Conservation (phyloP, 2,888 invertebrate genomes). For the Busseola fusca region DNA sequence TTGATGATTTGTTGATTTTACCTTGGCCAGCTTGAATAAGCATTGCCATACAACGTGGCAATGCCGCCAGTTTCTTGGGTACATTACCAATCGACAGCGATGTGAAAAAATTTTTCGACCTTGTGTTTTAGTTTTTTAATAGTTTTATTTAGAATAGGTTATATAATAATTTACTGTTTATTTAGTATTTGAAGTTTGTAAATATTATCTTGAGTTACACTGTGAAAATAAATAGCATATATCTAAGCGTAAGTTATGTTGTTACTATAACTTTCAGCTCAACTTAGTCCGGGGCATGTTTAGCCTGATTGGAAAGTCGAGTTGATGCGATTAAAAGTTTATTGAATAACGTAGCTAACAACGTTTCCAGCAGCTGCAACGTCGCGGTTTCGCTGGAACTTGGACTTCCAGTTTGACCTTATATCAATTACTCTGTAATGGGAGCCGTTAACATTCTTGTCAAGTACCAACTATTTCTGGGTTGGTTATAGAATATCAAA, state of each 20-base stretch:
- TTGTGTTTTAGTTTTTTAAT: too few relatives aligned
- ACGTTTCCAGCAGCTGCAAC: constrained; percentile 66
- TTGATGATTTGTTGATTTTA: too few relatives aligned
- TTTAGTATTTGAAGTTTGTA: too few relatives aligned
- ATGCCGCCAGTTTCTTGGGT: too few relatives aligned
- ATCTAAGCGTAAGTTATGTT: constrained; percentile 49
- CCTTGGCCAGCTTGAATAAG: too few relatives aligned
- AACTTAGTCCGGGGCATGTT: constrained; percentile 60
- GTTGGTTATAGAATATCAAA: constrained; percentile 25
- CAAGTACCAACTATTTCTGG: constrained; percentile 41
- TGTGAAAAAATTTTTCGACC: too few relatives aligned
- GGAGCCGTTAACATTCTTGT: constrained; percentile 58
- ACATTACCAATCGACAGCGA: too few relatives aligned
- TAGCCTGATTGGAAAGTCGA: constrained; percentile 73
- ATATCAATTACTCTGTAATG: constrained; percentile 64
- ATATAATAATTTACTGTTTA: too few relatives aligned
- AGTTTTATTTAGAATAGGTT: too few relatives aligned
- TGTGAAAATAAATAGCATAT: too few relatives aligned
- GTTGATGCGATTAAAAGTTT: constrained; percentile 81
- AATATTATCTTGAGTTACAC: too few relatives aligned
- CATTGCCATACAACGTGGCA: too few relatives aligned
- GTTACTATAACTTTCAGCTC: constrained; percentile 55
- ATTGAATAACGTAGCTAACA: constrained; percentile 75
- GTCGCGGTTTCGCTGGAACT: constrained; percentile 66
- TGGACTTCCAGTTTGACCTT: constrained; percentile 67